Conservation (phyloP, 2,113 vertebrate species). For the Prinia subflava region DNA sequence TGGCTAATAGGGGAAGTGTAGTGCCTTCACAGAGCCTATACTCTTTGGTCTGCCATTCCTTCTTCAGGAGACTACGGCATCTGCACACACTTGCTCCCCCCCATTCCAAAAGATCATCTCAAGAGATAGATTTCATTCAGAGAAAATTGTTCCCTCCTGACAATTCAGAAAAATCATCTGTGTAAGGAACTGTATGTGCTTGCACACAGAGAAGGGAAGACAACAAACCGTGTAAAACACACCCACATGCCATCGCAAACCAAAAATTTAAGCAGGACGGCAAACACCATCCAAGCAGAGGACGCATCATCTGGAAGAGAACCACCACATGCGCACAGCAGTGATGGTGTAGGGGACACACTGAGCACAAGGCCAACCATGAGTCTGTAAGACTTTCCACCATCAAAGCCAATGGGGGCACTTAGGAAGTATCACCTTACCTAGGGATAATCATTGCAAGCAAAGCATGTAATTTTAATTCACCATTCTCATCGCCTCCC, state of each 20-base stretch:
- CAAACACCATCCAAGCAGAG: neutral
- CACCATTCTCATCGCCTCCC: neutral
- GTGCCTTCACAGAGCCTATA: neutral
- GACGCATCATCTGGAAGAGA: neutral
- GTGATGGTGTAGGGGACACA: rapidly evolving
- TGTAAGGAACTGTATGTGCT: neutral
- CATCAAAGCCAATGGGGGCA: neutral
- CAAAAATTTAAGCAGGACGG: neutral
- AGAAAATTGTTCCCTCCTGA: neutral
- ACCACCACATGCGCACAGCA: rapidly evolving
- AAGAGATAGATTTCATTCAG: neutral
- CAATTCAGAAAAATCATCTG: neutral
- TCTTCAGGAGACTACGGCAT: neutral
- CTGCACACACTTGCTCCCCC: neutral
- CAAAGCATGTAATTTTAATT: neutral
- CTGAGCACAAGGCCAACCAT: rapidly evolving
- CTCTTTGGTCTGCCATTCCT: neutral
- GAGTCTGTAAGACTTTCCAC: neutral
- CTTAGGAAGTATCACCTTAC: neutral
- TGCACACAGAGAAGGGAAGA: neutral
- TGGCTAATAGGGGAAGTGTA: rapidly evolving
- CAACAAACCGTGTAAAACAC: neutral
- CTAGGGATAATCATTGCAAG: neutral
- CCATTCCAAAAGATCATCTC: neutral
- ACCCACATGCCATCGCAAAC: rapidly evolving